Evolutionary conservation across 1,140 invertebrate species (phyloP), one percentile per base, ranked within the genome.

Genomic region (Zaprionus inermis): DNA sequence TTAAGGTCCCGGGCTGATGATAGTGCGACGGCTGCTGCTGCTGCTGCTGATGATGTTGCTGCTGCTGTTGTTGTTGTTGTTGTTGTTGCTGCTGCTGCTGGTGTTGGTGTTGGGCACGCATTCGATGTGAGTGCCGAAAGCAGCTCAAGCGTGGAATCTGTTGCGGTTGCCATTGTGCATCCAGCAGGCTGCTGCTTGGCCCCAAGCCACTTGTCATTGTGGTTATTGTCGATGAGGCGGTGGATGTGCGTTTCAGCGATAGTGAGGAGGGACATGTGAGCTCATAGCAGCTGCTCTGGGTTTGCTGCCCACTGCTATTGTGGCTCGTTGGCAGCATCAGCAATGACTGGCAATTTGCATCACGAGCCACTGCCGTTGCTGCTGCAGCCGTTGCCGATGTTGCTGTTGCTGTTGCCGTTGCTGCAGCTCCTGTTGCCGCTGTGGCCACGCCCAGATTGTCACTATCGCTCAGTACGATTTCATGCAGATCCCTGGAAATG

Each of bases 141-240:
- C 44, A 49, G 44, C 44, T 49, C 44, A 22, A 20, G 44, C 44
- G 44, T 49, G 44, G 44, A 18, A 49, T 20, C 44, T 49, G 61
- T 64, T 80, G 78, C 9, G 58, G 36, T 60, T 84, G 78, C 88
- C 88, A 91, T 56, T 88, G 88, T 34, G 76, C 78, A 28, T 79
- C 82, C 57, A 84, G 64, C 56, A 90, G 74, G 73, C 86, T 81
- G 58, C 81, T 85, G 70, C 78, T 78, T 30, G 86, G 78, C 16
- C 85, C 85, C 34, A 79, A 68, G 76, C 86, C 86, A 73, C 81
- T 90, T 51, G 84, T 81, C 86, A 91, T 90, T 66, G 81, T 85
- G 63, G 90, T 91, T 56, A 91, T 89, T 52, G 79, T 89, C 38
- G 90, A 82, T 16, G 90, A 91, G 44, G 90, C 76, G 16, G 90